Evolutionary conservation across 64 coral and sea anemone species (phyloP), one percentile per base, ranked within the genome.

Genomic region (Porites australiensis): DNA sequence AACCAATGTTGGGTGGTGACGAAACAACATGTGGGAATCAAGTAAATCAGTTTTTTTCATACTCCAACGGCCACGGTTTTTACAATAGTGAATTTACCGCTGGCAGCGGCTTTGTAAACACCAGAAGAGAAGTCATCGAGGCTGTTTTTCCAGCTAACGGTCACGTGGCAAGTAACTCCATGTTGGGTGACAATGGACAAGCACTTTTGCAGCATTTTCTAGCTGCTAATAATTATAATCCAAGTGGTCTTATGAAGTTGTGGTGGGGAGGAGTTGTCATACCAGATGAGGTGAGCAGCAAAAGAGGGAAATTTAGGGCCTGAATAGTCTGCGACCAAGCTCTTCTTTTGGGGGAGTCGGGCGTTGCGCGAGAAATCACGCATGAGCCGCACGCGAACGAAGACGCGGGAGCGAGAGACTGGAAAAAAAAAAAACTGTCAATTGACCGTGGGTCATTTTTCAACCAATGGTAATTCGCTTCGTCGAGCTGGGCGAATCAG

Each of bases 161-260:
- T n/a, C 46, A 68, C 13, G 22, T 52, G 45, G 59, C 8, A 10
- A 83, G 50, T 45, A 63, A 63, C 7, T 61, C 57, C 13, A 6
- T 44, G 22, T 68, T 68, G 9, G 4, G 46, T 11, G 81, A 84
- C 3, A 69, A 49, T 47, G 63, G 61, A 51, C 44, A 84, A 68
- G 63, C 62, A 0, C 51, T 84, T 4, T 10, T 68, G 15, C 61
- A 84, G 63, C 81, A 84, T 84, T 9, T 84, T 68, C 50, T 69
- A 45, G 16, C 79, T 10, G 19, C 79, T 19, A 65, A 37, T 37
- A 37, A 37, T 37, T 37, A 37, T 37, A 37, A 83, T 15, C 79
- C 79, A 16, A 16, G 13, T 4, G 44, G 44, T 3, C 60, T 84
- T 4, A 68, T 84, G 81, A 68, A 84, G 19, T 46, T 68, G 4